Base-by-base conservation (phyloP, 2,797 vertebrate genomes). In the Anolis apletophallus region DNA sequence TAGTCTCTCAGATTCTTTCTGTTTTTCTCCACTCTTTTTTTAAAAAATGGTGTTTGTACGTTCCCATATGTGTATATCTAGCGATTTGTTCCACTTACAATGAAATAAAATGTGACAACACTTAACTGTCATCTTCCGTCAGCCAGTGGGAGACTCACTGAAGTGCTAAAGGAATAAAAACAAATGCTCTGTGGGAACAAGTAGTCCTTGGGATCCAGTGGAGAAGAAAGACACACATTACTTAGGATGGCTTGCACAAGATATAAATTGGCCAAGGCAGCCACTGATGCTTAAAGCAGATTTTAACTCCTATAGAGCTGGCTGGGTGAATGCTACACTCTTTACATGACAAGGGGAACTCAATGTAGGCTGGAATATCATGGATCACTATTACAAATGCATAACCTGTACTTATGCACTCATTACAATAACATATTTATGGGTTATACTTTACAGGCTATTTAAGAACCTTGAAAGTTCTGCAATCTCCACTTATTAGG, bases 141-240 rank as follows among this genome's bases (percentile, higher is more conserved):
- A 26, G 79, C 71, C 16, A 29, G 2, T 23, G 46, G 72, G 68
- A 57, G 46, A 61, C n/a, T 67, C 72, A 26, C 40, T 55, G 34
- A 40, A 57, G 34, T 40, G 54, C 26, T 3, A 16, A 17, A 55
- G 16, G 8, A 68, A 81, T 68, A 67, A 71, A 46, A 71, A 79
- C 57, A 71, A 71, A 71, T 32, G 52, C 36, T 17, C 1, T 36
- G 50, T 29, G 74, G 68, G 14, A 64, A 50, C 8, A 14, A 61
- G n/a, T 64, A 12, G 32, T 67, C 29, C 36, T 46, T 40, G 26
- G 59, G 61, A 69, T 86, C 59, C 34, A n/a, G 71, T n/a, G 17
- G 57, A 23, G 36, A 80, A 71, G 72, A 50, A n/a, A 64, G 69
- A 67, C 32, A 86, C 32, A 86, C 34, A 64, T 86, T n/a, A 73